phyloP scores from a whole-genome alignment of 2,113 vertebrate species.

The Carettochelys insculpta region DNA sequence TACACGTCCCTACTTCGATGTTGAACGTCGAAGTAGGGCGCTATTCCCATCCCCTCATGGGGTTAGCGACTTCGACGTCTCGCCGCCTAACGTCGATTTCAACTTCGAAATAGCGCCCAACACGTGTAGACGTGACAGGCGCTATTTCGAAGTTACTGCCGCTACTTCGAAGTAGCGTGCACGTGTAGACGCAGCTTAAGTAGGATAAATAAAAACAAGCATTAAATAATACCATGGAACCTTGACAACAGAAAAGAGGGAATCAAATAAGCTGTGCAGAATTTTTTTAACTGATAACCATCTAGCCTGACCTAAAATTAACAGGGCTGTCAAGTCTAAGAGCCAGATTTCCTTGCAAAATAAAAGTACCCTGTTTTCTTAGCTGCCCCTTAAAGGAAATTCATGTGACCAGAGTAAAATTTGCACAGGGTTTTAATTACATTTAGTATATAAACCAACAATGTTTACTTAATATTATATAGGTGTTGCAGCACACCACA shows the following conservation, averaged over 20 bases:
- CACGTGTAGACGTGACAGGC: too few species aligned
- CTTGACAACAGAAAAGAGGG: not conserved
- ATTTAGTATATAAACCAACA: constrained; percentile 73
- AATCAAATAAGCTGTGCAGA: not conserved
- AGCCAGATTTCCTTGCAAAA: constrained; percentile 17
- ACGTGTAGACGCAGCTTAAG: too few species aligned
- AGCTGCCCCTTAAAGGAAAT: constrained; percentile 66
- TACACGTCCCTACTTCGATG: too few species aligned
- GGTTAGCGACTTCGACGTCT: too few species aligned
- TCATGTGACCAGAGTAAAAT: constrained; percentile 61
- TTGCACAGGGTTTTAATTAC: constrained; percentile 70
- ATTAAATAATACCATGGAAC: not conserved
- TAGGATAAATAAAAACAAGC: constrained; percentile 10
- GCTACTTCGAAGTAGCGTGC: too few species aligned
- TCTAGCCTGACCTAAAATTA: constrained; percentile 57
- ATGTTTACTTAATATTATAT: constrained; percentile 67
- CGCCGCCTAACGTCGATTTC: too few species aligned
- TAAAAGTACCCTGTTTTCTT: not conserved
- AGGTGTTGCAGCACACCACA: constrained; percentile 65
- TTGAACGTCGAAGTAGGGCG: too few species aligned
- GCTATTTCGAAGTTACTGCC: too few species aligned
- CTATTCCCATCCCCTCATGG: too few species aligned
- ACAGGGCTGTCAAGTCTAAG: constrained; percentile 45
- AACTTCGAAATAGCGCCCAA: too few species aligned
- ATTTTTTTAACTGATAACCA: constrained; percentile 19